Evolutionary conservation across 2,888 invertebrate genomes (phyloP).

Genomic region (Euplagia quadripunctaria): DNA sequence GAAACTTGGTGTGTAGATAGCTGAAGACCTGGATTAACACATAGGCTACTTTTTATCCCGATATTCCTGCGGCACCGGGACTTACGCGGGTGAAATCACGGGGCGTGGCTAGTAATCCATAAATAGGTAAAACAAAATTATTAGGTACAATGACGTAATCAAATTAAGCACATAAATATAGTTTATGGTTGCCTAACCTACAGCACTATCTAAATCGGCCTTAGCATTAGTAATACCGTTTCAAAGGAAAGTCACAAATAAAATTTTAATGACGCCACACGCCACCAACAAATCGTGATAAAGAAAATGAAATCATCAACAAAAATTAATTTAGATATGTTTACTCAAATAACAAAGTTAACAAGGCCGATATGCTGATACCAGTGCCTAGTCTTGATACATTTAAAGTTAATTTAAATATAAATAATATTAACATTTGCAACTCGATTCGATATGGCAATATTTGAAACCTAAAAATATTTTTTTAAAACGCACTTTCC

Average conservation of each 20-base stretch:
- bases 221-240: background rate
- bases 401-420: no score
- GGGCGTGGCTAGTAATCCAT: no score
- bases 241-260: background rate
- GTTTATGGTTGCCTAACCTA: background rate
- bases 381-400: background rate
- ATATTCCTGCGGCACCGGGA: no score
- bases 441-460: no score
- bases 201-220: background rate
- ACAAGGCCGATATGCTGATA: background rate
- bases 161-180: background rate
- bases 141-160: background rate
- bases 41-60: no score
- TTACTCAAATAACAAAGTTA: background rate
- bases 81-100: no score
- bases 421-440: no score
- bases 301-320: slow-evolving; percentile 2
- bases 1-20: no score
- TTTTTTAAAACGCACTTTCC: no score
- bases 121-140: background rate
- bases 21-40: no score
- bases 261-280: background rate
- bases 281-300: background rate
- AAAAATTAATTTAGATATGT: background rate
- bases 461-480: no score